Percentiles rank a stretch among this genome's conserved stretches.
Conservation (phyloP, 2,888 invertebrate species). For the Sesamia inferens region DNA sequence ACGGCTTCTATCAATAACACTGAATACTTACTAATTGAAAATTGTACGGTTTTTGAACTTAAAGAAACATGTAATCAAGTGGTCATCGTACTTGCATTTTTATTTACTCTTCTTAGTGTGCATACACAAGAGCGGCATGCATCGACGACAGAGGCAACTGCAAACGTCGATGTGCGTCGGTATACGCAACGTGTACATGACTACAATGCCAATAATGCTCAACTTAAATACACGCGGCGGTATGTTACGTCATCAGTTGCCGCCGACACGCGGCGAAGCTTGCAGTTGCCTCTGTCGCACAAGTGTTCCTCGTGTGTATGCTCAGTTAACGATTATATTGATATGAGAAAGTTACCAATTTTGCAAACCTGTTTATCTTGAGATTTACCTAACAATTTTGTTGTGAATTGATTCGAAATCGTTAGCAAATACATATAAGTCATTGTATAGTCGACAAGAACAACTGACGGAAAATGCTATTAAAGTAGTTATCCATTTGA, state of each 20-base stretch:
- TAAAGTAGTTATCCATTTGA: constrained; percentile 9
- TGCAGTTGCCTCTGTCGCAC: neutral
- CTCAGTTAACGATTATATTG: neutral
- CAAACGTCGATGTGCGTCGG: no score
- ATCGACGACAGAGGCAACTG: neutral
- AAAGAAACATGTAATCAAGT: constrained; percentile 5
- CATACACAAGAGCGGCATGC: neutral
- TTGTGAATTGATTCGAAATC: constrained; percentile 1
- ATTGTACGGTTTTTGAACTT: constrained; percentile 24
- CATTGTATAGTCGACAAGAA: neutral
- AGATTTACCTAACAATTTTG: neutral
- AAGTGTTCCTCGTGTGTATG: neutral
- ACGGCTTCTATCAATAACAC: neutral
- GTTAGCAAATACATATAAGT: neutral
- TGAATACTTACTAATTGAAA: constrained; percentile 30
- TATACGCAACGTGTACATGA: no score
- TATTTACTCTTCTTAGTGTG: neutral
- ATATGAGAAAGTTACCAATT: constrained; percentile 9
- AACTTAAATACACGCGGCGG: no score
- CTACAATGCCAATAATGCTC: no score
- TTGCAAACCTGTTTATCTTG: neutral
- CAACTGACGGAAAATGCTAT: constrained; percentile 15
- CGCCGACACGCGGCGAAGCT: neutral
- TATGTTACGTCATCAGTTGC: no score
- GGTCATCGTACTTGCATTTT: neutral